phyloP scores from a whole-genome alignment of 2,113 vertebrate genomes.

The Genyomyrus donnyi region DNA sequence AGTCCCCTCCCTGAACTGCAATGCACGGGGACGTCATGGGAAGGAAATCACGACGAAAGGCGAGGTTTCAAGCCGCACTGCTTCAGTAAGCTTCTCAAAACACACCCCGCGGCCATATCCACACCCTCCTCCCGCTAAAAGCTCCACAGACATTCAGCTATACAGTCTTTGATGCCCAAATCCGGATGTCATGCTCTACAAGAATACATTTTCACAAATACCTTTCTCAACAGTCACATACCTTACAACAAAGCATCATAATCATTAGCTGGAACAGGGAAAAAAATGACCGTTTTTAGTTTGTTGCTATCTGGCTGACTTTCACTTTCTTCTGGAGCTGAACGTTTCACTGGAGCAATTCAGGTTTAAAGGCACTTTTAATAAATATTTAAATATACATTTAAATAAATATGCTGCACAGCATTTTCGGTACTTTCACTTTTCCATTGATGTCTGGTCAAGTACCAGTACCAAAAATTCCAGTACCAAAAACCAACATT shows the following conservation, averaged over 20 bases:
- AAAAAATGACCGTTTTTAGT: not conserved
- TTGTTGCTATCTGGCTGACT: not conserved
- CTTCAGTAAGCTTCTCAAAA: not conserved
- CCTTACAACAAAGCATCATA: not conserved
- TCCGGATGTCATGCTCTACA: not conserved
- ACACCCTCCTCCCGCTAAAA: not conserved
- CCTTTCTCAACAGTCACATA: not conserved
- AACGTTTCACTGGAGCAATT: not conserved
- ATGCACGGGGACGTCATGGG: not conserved
- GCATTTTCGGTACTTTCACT: too few relatives aligned
- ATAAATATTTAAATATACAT: too few relatives aligned
- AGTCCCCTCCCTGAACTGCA: not conserved
- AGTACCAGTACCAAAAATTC: too few relatives aligned
- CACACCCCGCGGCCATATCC: not conserved
- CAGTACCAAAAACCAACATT: too few relatives aligned
- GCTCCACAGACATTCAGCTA: not conserved
- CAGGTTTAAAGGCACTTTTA: not conserved
- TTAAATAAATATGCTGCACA: too few relatives aligned
- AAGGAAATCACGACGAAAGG: not conserved
- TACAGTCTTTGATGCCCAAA: not conserved
- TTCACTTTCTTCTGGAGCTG: not conserved
- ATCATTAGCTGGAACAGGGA: not conserved
- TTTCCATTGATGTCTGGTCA: too few relatives aligned
- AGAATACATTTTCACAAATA: not conserved
- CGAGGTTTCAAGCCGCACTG: not conserved